Evolutionary conservation across 2,888 invertebrate genomes (phyloP).

Genomic region (Pheosia tremula): DNA sequence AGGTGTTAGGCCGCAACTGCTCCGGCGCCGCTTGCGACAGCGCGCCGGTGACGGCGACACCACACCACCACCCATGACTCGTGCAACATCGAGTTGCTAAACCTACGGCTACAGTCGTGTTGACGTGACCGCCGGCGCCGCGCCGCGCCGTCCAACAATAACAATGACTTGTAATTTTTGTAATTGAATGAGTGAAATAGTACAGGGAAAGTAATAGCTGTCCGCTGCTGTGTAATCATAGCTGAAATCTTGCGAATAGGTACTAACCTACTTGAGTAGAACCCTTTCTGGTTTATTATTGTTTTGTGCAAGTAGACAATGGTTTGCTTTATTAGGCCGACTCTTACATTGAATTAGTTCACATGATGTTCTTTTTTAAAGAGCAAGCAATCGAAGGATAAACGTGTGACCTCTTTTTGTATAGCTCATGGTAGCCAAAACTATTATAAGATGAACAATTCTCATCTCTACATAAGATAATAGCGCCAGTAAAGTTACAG

Average conservation of each 20-base stretch:
- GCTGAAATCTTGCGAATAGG: constrained; percentile 26
- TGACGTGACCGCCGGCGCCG: constrained; percentile 45
- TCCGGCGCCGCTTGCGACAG: constrained; percentile 67
- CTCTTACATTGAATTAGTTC: no score
- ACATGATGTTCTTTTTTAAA: no score
- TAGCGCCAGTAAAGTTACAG: no score
- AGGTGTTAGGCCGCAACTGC: constrained; percentile 74
- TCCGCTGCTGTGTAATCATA: constrained; percentile 46
- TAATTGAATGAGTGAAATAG: constrained; percentile 61
- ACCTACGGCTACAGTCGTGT: constrained; percentile 68
- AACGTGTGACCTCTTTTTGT: no score
- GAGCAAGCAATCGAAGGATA: no score
- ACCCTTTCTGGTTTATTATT: constrained; percentile 12
- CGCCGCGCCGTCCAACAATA: constrained; percentile 52
- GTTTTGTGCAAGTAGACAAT: no score
- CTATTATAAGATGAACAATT: no score
- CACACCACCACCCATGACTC: constrained; percentile 51
- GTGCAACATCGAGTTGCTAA: constrained; percentile 73
- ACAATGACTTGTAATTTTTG: constrained; percentile 54
- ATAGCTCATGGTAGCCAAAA: no score
- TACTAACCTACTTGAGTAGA: not conserved
- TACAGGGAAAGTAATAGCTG: constrained; percentile 45
- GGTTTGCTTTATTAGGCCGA: no score
- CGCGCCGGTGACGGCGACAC: constrained; percentile 51
- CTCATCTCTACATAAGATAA: no score